Evolutionary conservation across 2,888 invertebrate genomes (phyloP), one percentile per base, ranked within the genome.

Genomic region (Nysson spinosus): DNA sequence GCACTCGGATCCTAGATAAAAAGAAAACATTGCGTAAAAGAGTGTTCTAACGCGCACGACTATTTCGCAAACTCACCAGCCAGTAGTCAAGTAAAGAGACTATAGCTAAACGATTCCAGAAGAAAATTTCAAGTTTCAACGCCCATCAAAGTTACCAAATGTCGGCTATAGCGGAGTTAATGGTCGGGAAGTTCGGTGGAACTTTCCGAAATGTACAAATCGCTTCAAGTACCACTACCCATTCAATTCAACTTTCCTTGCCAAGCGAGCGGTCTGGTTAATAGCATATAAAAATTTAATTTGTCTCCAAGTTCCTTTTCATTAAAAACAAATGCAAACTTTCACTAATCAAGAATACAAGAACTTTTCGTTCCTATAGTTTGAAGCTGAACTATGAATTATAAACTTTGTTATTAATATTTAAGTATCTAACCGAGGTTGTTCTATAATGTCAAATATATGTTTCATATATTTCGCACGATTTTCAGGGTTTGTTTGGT

Each of bases 51-150:
- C n/a, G 35, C 34, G n/a, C 9, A 37, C 49, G 26, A 52, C 43
- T 67, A 61, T 65, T 62, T 64, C 58, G 32, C 17, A 46, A 49
- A 56, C 37, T 58, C 51, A 30, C 6, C 9, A 26, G 34, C 35
- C 12, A 50, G 28, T 26, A 22, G 14, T 19, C 35, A 16, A n/a
- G 52, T 55, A 65, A 26, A 24, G 28, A 17, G 19, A 46, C 44
- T 22, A 35, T 35, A 22, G 22, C 34, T 32, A 70, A 70, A 46
- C 55, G 57, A 49, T 67, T 40, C 50, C 51, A 44, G 52, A 68
- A 74, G 68, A 70, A 65, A 74, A 62, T 51, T 70, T 54, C 42
- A 65, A 68, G 42, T 74, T 64, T 54, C 43, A 37, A 54, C 55
- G 58, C 42, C 50, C 44, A 51, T 70, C 46, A 24, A 66, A 63